phyloP scores from a whole-genome alignment of 2,113 vertebrate species.

The Hippocampus mohnikei region DNA sequence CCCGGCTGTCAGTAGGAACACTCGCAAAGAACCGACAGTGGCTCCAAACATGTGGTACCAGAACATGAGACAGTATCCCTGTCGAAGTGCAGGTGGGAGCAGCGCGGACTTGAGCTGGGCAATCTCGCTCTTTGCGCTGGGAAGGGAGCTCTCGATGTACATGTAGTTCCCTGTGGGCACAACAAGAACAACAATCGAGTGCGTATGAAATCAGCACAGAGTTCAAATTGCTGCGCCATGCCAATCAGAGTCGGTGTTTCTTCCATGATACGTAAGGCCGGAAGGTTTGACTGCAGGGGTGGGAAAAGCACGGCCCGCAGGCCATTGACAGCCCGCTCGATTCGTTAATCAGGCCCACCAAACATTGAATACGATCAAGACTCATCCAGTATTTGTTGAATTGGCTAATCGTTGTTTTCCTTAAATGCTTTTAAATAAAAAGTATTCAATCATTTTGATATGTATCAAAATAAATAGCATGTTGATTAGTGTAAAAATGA shows the following conservation, averaged over 20 bases:
- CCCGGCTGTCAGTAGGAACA: constrained; percentile 54
- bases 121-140: constrained; percentile 29
- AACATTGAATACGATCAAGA: no score
- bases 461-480: no score
- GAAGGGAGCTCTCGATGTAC: constrained; percentile 62
- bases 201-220: background rate
- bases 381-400: no score
- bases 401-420: no score
- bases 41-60: constrained; percentile 76
- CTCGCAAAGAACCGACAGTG: constrained; percentile 62
- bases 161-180: constrained; percentile 66
- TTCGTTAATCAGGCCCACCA: no score
- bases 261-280: background rate
- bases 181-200: background rate
- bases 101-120: constrained; percentile 67
- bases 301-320: no score
- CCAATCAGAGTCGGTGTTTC: no score
- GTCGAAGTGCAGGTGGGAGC: constrained; percentile 62
- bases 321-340: no score
- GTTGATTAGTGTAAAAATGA: no score
- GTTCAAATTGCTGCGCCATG: background rate
- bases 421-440: no score
- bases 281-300: background rate
- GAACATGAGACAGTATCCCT: constrained; percentile 70
- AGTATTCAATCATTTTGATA: no score